Evolutionary conservation across 2,797 vertebrate genomes (phyloP), one percentile per base, ranked within the genome.

Genomic region (Coracias cyanogaster): DNA sequence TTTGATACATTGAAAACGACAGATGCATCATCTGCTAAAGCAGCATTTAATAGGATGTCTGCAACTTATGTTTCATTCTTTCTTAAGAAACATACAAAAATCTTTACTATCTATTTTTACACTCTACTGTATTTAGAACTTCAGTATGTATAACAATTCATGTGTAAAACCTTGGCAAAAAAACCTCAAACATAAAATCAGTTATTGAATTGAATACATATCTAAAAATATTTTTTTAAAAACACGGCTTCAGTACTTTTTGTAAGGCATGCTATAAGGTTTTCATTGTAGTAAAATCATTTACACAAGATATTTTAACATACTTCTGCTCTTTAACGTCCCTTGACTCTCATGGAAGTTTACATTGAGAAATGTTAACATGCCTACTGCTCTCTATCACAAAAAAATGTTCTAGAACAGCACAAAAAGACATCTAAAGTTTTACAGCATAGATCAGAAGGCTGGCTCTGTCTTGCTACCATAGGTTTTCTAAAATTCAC

Each of bases 391-490:
- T 37, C 14, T 51, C 28, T 39, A 12, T 22, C 58, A 29, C 22
- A 48, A 61, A 83, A 48, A 46, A 35, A 5, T 9, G 25, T 25
- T 28, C 51, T 70, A 39, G 58, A 46, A 25, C 69, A 1, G 10
- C 33, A 66, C 33, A 51, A 43, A 77, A 83, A 28, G 65, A 73
- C n/a, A 25, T 7, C 12, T 37, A 55, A 77, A 48, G 41, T 20
- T 43, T 48, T 73, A 24, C 0, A 0, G 8, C 18, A 24, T 21
- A n/a, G 33, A 66, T 1, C 5, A 37, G 10, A 82, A 67, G 31
- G 8, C 3, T 61, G 43, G 39, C 29, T 39, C 35, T 64, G 31
- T 12, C 85, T 83, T 41, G 45, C 26, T 31, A 31, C 26, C 5
- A 7, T 8, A 58, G 10, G 17, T 16, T 86, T 62, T 55, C 57